Percentiles rank a stretch among this genome's conserved stretches.
Conservation (phyloP, 2,797 vertebrate species). For the Buphagus erythrorhynchus region DNA sequence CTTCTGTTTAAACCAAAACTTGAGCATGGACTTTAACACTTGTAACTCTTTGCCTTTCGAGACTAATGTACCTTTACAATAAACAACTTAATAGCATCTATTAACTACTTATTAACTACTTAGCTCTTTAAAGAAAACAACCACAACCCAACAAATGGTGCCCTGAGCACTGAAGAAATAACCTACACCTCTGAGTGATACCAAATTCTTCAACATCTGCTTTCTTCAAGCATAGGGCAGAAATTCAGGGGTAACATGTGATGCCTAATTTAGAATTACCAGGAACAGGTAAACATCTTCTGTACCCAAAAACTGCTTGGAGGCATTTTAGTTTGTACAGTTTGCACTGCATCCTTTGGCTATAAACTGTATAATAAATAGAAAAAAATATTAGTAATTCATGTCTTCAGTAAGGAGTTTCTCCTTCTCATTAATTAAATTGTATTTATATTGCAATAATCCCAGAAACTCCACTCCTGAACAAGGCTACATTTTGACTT, state of each 20-base stretch:
- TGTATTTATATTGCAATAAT: neutral
- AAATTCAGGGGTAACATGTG: neutral
- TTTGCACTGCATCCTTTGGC: neutral
- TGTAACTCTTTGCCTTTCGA: too few relatives aligned
- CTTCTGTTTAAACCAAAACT: too few relatives aligned
- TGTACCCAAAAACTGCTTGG: neutral
- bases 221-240: neutral
- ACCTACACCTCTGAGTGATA: neutral
- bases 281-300: neutral
- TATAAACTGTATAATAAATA: neutral
- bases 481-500: neutral
- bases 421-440: neutral
- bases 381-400: neutral
- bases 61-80: too few relatives aligned
- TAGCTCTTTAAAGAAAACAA: too few relatives aligned
- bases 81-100: too few relatives aligned
- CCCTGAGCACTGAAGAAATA: too few relatives aligned
- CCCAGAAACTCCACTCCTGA: neutral
- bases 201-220: accelerated
- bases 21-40: too few relatives aligned
- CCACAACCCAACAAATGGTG: too few relatives aligned
- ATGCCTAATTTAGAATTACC: neutral
- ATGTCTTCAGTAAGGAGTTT: neutral
- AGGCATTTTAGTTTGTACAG: neutral
- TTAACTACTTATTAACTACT: too few relatives aligned